A percentile compares a stretch with the other conserved stretches of the same genome.
Conservation (phyloP, 1,140 invertebrate species). For the Chironomus striatipennis region DNA sequence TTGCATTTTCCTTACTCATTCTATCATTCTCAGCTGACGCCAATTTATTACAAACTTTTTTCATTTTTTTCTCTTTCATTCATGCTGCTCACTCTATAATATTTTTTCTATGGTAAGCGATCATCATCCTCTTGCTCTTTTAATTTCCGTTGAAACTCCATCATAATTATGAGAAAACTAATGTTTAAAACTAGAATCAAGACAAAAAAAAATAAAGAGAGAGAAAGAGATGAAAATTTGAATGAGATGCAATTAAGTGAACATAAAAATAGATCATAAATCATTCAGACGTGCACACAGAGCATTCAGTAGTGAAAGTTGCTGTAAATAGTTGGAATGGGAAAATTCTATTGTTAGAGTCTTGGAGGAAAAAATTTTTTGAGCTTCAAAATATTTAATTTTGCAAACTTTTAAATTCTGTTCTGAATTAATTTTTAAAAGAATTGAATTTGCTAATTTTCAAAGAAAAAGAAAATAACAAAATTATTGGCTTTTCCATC, state of each 20-base stretch:
- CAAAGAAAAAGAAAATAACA: too few species aligned
- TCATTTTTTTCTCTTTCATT: background rate
- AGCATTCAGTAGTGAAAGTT: too few species aligned
- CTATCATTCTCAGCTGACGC: background rate
- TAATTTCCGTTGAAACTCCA: constrained; percentile 9
- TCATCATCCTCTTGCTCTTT: constrained; percentile 20
- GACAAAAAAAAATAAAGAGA: background rate
- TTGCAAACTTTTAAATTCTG: too few species aligned
- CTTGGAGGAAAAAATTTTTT: too few species aligned
- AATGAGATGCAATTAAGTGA: background rate
- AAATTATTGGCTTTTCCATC: too few species aligned
- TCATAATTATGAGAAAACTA: background rate
- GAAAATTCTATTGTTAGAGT: too few species aligned
- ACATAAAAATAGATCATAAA: background rate
- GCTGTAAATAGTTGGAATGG: too few species aligned
- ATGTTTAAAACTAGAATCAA: background rate
- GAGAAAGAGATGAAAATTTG: background rate
- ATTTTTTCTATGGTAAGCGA: background rate
- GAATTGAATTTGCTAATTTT: too few species aligned
- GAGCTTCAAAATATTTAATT: too few species aligned
- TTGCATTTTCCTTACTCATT: too few species aligned
- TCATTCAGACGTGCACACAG: background rate
- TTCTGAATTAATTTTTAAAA: too few species aligned
- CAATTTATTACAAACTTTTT: background rate
- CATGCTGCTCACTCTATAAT: background rate